Evolutionary conservation across 2,888 invertebrate species (phyloP).

Genomic region (Dynastes maya): DNA sequence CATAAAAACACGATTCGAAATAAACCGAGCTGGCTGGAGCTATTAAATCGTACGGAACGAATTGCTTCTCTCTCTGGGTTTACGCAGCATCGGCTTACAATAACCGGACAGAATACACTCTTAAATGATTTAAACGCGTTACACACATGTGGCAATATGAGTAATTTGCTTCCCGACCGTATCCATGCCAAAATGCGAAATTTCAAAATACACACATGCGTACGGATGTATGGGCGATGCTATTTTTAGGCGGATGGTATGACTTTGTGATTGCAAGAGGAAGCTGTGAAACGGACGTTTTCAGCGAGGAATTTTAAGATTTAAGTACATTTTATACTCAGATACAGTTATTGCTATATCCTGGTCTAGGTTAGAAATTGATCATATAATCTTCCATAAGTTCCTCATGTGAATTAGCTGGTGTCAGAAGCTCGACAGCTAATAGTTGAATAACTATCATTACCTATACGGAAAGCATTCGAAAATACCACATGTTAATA

Average conservation of each 20-base stretch:
- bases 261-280: slow-evolving; percentile 24
- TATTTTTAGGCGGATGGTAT: slow-evolving; percentile 16
- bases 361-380: too few species aligned
- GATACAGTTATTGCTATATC: too few species aligned
- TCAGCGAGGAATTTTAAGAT: slow-evolving; percentile 1
- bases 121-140: neutral
- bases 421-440: too few species aligned
- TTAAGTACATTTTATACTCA: too few species aligned
- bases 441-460: too few species aligned
- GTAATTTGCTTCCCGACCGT: slow-evolving; percentile 16
- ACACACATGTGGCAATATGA: slow-evolving; percentile 11
- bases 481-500: too few species aligned
- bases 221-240: neutral
- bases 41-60: neutral
- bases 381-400: too few species aligned
- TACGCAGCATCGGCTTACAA: neutral
- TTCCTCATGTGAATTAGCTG: too few species aligned
- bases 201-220: slow-evolving; percentile 30
- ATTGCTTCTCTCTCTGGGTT: neutral
- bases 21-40: too few species aligned
- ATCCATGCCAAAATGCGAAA: slow-evolving; percentile 30
- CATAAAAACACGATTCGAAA: too few species aligned
- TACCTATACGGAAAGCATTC: too few species aligned
- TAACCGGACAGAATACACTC: neutral
- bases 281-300: neutral